Conservation (phyloP, 2,888 invertebrate genomes). For the Calameuta filiformis region DNA sequence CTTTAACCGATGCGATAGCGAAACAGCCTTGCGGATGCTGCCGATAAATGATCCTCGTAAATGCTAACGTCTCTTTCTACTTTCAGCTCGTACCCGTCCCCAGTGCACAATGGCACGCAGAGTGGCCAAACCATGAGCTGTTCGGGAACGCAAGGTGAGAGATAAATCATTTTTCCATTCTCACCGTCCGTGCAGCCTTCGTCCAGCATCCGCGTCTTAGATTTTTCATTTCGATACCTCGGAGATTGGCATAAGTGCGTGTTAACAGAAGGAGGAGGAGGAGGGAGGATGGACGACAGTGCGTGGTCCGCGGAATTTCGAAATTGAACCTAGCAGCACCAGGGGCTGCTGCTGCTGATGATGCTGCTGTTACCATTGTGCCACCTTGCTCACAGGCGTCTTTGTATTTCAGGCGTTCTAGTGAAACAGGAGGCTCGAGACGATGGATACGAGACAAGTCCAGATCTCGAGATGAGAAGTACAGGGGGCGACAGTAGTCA, state of each 20-base stretch:
- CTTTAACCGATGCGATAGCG: too few species aligned
- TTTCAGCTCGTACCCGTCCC: constrained; percentile 63
- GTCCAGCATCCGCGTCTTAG: too few species aligned
- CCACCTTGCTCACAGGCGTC: neutral
- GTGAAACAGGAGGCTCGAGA: constrained; percentile 80
- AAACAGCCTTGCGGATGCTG: too few species aligned
- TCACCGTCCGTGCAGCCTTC: too few species aligned
- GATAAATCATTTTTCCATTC: neutral
- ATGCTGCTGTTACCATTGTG: too few species aligned
- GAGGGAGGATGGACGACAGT: neutral
- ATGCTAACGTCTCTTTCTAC: neutral
- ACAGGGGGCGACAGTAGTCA: constrained; percentile 64
- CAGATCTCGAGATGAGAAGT: constrained; percentile 69
- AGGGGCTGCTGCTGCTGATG: neutral
- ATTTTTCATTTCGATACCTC: too few species aligned
- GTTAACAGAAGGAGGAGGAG: too few species aligned
- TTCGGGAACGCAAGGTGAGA: constrained; percentile 56
- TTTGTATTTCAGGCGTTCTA: constrained; percentile 51
- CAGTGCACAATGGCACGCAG: constrained; percentile 59
- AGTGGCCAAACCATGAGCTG: constrained; percentile 60
- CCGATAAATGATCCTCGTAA: neutral
- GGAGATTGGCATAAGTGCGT: too few species aligned
- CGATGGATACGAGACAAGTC: constrained; percentile 92
- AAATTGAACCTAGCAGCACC: neutral
- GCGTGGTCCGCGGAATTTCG: constrained; percentile 7